phyloP scores from a whole-genome alignment of 1,140 invertebrate genomes.

The Drosophila subobscura region DNA sequence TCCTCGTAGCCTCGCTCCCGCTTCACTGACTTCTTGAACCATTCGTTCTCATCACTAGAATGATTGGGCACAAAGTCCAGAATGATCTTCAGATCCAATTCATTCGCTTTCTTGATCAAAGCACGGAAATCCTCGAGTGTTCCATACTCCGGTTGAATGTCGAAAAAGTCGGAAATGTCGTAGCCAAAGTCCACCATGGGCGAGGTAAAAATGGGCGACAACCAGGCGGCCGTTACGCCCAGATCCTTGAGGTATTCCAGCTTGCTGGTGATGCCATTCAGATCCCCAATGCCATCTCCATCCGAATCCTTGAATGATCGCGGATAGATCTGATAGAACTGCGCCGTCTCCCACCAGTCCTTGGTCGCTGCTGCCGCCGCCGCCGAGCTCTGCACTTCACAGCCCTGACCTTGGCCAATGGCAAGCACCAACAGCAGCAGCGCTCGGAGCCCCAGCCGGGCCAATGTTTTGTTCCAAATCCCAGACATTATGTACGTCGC shows the following conservation, averaged over 20 bases:
- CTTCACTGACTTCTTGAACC: slow-evolving; percentile 88
- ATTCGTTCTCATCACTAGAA: slow-evolving; percentile 88
- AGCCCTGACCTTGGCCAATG: slow-evolving; percentile 10
- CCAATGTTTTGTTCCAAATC: slow-evolving; percentile 2
- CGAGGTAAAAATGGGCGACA: slow-evolving; percentile 89
- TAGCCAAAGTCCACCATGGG: slow-evolving; percentile 89
- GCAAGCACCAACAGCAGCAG: slow-evolving; percentile 19
- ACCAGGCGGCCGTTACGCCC: slow-evolving; percentile 87
- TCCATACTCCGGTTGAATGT: slow-evolving; percentile 89
- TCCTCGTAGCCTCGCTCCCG: slow-evolving; percentile 86
- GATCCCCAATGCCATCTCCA: slow-evolving; percentile 88
- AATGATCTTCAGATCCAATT: slow-evolving; percentile 73
- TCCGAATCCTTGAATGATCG: slow-evolving; percentile 89
- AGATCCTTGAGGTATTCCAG: slow-evolving; percentile 85
- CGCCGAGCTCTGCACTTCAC: slow-evolving; percentile 16
- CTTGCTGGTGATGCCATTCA: slow-evolving; percentile 84
- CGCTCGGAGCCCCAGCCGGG: not conserved
- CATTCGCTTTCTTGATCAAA: slow-evolving; percentile 86
- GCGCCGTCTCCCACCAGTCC: slow-evolving; percentile 85
- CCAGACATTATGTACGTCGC: slow-evolving; percentile 18
- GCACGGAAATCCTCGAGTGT: slow-evolving; percentile 89
- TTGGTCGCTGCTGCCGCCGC: slow-evolving; percentile 3
- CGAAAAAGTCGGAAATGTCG: slow-evolving; percentile 89
- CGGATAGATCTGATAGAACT: slow-evolving; percentile 89
- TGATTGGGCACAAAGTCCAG: slow-evolving; percentile 87